A percentile compares a stretch with the other conserved stretches of the same genome.
These are phyloP conservation scores for Yasuhikotakia modesta DNA, from an alignment of 2,797 vertebrate genomes.

Conservation along the genomic window DNA sequence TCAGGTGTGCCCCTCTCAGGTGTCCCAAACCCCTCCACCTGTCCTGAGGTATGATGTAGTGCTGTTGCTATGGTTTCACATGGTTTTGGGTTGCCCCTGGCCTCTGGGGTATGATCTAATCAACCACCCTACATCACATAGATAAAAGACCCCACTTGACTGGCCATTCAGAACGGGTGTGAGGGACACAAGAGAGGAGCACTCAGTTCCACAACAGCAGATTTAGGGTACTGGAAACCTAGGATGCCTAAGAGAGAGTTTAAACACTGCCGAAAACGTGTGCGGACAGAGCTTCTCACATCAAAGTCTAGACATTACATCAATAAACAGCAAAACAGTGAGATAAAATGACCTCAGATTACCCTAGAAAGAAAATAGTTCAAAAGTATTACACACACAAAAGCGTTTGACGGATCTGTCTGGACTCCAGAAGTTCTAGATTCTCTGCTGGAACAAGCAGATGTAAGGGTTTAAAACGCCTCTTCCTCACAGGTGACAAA, in stretches of 20 bases:
- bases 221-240: neutral
- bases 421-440: neutral
- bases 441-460: constrained; percentile 50
- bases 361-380: neutral
- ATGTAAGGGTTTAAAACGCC: constrained; percentile 10
- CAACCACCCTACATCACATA: constrained; percentile 41
- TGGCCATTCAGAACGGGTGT: constrained; percentile 16
- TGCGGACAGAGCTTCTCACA: neutral
- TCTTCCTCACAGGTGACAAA: constrained; percentile 68
- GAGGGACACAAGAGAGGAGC: neutral
- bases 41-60: constrained; percentile 67
- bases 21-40: constrained; percentile 50
- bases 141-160: constrained; percentile 34
- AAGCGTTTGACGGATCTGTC: neutral
- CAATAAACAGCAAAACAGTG: constrained; percentile 12
- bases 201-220: constrained; percentile 26
- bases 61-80: constrained; percentile 61
- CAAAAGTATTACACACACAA: constrained; percentile 1
- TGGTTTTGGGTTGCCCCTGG: constrained; percentile 69
- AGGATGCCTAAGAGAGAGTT: neutral
- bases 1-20: constrained; percentile 61
- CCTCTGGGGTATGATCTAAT: constrained; percentile 40
- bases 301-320: neutral
- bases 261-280: neutral
- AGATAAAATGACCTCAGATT: neutral